These are phyloP conservation scores for Schizaphis graminum DNA, from an alignment of 2,888 invertebrate species.

Conservation along the genomic window DNA sequence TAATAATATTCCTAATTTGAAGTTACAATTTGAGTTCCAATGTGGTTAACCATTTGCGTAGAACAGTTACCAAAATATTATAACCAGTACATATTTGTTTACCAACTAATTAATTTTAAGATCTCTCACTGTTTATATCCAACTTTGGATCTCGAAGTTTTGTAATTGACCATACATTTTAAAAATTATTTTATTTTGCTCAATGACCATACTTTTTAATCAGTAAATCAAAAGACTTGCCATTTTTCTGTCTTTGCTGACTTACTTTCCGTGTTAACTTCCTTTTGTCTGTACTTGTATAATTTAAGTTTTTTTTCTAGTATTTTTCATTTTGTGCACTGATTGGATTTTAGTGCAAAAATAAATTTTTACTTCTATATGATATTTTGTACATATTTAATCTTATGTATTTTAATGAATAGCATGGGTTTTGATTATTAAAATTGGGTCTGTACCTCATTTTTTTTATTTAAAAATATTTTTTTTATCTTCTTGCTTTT, in stretches of 20 bases:
- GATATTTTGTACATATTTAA: constrained; percentile 44
- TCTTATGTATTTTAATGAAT: constrained; percentile 48
- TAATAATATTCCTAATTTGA: constrained; percentile 56
- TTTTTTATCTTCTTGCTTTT: constrained; percentile 31
- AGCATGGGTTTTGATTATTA: constrained; percentile 55
- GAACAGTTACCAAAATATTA: constrained; percentile 64
- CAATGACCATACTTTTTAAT: constrained; percentile 50
- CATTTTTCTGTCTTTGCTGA: constrained; percentile 41
- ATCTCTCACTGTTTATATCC: constrained; percentile 55
- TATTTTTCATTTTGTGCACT: constrained; percentile 57
- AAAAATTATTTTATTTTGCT: constrained; percentile 61
- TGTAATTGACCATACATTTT: constrained; percentile 22
- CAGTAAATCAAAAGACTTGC: constrained; percentile 63
- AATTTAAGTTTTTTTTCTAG: constrained; percentile 57
- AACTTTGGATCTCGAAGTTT: constrained; percentile 48
- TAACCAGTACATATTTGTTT: constrained; percentile 48
- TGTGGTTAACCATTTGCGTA: constrained; percentile 56
- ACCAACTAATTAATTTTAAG: constrained; percentile 57
- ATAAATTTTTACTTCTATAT: constrained; percentile 39
- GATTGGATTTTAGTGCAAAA: constrained; percentile 22
- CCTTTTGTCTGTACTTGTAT: constrained; percentile 63
- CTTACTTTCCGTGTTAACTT: constrained; percentile 49
- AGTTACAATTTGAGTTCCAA: constrained; percentile 48
- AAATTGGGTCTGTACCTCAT: constrained; percentile 51
- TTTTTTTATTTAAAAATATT: constrained; percentile 52